phyloP scores from a whole-genome alignment of 1,140 invertebrate genomes.

The Coptotermes formosanus region DNA sequence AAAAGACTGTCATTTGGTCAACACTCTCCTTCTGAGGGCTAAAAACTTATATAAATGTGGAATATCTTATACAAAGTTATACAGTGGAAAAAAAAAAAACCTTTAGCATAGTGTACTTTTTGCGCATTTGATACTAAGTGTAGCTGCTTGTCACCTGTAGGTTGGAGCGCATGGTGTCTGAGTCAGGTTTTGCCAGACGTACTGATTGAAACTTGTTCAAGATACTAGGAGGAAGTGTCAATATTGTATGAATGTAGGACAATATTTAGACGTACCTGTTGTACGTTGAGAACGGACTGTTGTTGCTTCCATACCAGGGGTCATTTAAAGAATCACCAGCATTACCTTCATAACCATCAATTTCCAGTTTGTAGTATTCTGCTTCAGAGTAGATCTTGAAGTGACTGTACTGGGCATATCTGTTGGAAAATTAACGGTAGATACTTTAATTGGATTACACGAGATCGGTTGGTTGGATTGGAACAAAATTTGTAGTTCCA shows the following conservation, averaged over 20 bases:
- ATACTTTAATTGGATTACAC: background rate
- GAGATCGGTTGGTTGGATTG: too few relatives aligned
- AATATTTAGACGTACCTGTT: slow-evolving; percentile 63
- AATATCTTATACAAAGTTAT: too few relatives aligned
- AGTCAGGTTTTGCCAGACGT: background rate
- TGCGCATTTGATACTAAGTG: background rate
- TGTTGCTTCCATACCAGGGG: slow-evolving; percentile 89
- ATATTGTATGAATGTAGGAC: background rate
- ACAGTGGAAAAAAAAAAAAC: too few relatives aligned
- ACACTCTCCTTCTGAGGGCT: too few relatives aligned
- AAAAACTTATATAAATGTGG: too few relatives aligned
- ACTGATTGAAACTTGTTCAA: background rate
- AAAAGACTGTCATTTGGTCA: too few relatives aligned
- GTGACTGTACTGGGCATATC: slow-evolving; percentile 87
- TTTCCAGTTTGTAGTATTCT: slow-evolving; percentile 89
- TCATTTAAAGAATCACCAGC: slow-evolving; percentile 88
- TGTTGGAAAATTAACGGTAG: slow-evolving; percentile 45
- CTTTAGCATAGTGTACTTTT: too few relatives aligned
- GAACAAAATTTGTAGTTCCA: too few relatives aligned
- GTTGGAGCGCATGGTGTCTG: background rate
- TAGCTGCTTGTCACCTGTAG: background rate
- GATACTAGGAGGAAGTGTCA: background rate
- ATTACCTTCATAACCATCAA: slow-evolving; percentile 88
- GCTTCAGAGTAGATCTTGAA: slow-evolving; percentile 89
- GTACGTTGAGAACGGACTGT: slow-evolving; percentile 88